phyloP scores from a whole-genome alignment of 2,888 invertebrate genomes.

The Lasioglossum figueresi region DNA sequence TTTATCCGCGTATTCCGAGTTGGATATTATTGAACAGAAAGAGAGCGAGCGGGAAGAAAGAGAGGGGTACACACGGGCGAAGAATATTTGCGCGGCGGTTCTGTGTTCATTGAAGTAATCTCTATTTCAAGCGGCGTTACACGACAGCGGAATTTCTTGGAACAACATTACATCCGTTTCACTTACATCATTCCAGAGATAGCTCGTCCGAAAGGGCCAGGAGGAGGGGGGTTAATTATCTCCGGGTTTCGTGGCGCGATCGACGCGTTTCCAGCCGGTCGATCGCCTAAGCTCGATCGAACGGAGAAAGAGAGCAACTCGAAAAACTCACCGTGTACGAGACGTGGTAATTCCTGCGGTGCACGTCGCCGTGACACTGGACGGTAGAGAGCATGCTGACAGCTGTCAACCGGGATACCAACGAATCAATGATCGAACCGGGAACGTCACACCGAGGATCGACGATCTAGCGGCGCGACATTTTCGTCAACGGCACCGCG shows the following conservation, averaged over 20 bases:
- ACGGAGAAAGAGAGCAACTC: background rate
- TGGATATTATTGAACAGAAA: background rate
- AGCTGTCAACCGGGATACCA: constrained; percentile 59
- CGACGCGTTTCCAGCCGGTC: background rate
- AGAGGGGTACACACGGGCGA: background rate
- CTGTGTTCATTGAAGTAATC: constrained; percentile 54
- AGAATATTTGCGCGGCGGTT: constrained; percentile 26
- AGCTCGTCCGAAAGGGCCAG: constrained; percentile 23
- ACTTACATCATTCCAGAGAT: constrained; percentile 56
- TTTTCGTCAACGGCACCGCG: constrained; percentile 23
- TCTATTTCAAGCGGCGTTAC: constrained; percentile 61
- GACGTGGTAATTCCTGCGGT: constrained; percentile 69
- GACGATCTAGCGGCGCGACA: constrained; percentile 47
- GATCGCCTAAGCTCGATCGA: background rate
- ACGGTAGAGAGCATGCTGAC: constrained; percentile 74
- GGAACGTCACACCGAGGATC: constrained; percentile 32
- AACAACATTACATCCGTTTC: constrained; percentile 61
- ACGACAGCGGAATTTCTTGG: constrained; percentile 56
- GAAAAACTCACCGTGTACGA: constrained; percentile 65
- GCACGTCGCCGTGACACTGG: constrained; percentile 68
- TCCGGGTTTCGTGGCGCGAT: background rate
- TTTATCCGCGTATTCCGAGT: constrained; percentile 21
- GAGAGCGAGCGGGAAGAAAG: background rate
- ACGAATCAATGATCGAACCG: constrained; percentile 43
- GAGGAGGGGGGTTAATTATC: constrained; percentile 26